These are phyloP conservation scores for Mormyrus hasselquistii DNA, from an alignment of 2,797 vertebrate species.

Conservation along the genomic window DNA sequence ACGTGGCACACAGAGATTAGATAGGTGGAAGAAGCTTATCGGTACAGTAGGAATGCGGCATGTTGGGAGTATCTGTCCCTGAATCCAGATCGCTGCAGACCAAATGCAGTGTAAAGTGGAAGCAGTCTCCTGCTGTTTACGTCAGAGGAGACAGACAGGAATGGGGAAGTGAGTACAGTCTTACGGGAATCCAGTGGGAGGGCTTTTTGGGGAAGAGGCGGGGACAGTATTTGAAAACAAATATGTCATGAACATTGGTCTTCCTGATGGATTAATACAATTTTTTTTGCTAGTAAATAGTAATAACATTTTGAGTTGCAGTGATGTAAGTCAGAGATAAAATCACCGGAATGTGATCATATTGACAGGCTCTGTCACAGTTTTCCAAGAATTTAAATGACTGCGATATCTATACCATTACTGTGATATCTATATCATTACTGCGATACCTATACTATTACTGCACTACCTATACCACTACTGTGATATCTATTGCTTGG, in stretches of 20 bases:
- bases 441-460: neutral
- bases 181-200: constrained; percentile 62
- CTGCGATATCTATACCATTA: neutral
- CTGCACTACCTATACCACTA: neutral
- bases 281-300: neutral
- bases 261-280: neutral
- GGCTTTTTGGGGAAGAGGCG: constrained; percentile 54
- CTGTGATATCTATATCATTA: too few species aligned
- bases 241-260: neutral
- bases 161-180: constrained; percentile 66
- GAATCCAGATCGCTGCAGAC: neutral
- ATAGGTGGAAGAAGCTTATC: neutral
- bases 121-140: constrained; percentile 33
- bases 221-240: constrained; percentile 27
- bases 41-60: neutral
- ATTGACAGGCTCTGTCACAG: neutral
- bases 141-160: constrained; percentile 53
- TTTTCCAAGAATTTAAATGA: neutral
- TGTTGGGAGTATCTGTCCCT: neutral
- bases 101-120: constrained; percentile 43
- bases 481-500: neutral
- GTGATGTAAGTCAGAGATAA: neutral
- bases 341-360: neutral
- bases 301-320: neutral
- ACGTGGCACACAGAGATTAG: neutral